Conservation (phyloP, 2,113 vertebrate species). For the human region GRCh38 chr6:162550501-162551000, state of each 20-base stretch:
- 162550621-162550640: neutral
- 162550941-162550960: accelerated
- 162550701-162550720: neutral
- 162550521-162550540: neutral
- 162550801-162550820: neutral
- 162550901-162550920: neutral
- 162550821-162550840: neutral
- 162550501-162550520: accelerated
- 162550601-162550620: neutral
- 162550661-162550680: neutral
- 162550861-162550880: too few species aligned
- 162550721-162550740: neutral
- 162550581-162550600: too few species aligned
- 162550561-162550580: neutral
- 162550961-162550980: neutral
- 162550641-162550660: neutral
- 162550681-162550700: neutral
- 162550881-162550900: neutral
- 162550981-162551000: neutral
- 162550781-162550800: neutral
- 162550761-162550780: neutral
- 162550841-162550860: neutral
- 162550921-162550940: neutral
- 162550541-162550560: neutral
- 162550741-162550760: neutral